Conservation (phyloP, 2,797 vertebrate species). For the Sparus aurata region DNA sequence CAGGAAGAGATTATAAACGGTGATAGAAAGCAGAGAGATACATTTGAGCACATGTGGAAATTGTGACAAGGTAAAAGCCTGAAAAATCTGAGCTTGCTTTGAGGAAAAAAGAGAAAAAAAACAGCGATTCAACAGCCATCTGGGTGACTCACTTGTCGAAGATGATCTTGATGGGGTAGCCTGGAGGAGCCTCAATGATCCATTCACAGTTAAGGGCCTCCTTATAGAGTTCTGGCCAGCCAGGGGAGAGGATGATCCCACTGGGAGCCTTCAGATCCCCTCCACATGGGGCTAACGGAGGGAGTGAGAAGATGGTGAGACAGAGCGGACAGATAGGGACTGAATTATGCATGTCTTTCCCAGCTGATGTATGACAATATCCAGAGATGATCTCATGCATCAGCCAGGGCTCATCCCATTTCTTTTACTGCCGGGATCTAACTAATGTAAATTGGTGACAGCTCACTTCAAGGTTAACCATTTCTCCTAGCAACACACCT, state of each 20-base stretch:
- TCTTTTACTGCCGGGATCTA: conserved; percentile 63
- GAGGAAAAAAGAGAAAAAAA: background rate
- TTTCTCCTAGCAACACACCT: conserved; percentile 31
- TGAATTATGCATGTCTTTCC: conserved; percentile 67
- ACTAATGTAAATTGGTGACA: conserved; percentile 68
- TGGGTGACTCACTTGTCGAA: conserved; percentile 94
- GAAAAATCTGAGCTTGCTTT: conserved; percentile 11
- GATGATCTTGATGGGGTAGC: conserved; percentile 99
- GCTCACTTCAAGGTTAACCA: conserved; percentile 75
- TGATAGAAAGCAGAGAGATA: background rate
- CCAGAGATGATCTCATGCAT: conserved; percentile 67
- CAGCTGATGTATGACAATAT: conserved; percentile 66
- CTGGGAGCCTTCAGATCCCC: conserved; percentile 95
- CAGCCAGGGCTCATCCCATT: conserved; percentile 65
- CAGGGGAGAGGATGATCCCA: conserved; percentile 97
- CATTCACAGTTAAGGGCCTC: conserved; percentile 98
- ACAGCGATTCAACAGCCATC: conserved; percentile 1
- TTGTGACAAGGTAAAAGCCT: background rate
- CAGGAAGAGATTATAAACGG: conserved; percentile 4
- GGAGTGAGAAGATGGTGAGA: background rate
- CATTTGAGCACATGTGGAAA: conserved; percentile 8
- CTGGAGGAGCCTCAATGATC: conserved; percentile 98
- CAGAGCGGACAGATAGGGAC: conserved; percentile 32
- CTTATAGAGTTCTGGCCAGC: conserved; percentile 99
- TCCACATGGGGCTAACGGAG: conserved; percentile 91